Conservation (phyloP, 2,797 vertebrate genomes). For the Falco berigora region DNA sequence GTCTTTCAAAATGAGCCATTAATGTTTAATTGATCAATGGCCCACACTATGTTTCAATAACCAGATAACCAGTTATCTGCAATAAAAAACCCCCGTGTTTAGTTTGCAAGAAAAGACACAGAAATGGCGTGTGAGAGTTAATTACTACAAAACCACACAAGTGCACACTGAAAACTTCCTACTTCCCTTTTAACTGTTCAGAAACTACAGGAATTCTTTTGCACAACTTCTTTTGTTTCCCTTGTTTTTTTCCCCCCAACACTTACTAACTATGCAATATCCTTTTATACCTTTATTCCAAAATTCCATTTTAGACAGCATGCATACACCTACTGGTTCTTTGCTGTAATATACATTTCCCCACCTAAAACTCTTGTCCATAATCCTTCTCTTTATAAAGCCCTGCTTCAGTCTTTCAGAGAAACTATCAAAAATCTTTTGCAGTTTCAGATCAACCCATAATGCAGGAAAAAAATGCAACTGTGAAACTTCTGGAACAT, state of each 20-base stretch:
- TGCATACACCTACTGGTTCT: neutral
- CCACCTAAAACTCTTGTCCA: neutral
- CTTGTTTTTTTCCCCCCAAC: rapidly evolving
- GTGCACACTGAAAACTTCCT: neutral
- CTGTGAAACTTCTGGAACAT: neutral
- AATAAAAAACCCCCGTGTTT: neutral
- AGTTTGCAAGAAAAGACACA: neutral
- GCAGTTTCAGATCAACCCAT: neutral
- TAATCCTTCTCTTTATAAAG: neutral
- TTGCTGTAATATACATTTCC: neutral
- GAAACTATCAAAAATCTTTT: neutral
- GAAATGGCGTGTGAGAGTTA: neutral
- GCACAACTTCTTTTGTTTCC: neutral
- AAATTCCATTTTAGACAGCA: neutral
- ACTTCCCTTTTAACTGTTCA: neutral
- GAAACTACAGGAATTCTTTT: neutral
- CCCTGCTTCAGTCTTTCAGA: neutral
- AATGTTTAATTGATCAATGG: neutral
- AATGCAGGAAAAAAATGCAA: neutral
- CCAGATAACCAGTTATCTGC: neutral
- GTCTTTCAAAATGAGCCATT: neutral
- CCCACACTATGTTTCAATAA: neutral
- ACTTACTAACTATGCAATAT: neutral
- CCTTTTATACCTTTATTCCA: neutral
- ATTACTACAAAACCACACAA: neutral